Evolutionary conservation across 2,113 vertebrate species (phyloP).

Genomic region (Tricholaema leucomelas): DNA sequence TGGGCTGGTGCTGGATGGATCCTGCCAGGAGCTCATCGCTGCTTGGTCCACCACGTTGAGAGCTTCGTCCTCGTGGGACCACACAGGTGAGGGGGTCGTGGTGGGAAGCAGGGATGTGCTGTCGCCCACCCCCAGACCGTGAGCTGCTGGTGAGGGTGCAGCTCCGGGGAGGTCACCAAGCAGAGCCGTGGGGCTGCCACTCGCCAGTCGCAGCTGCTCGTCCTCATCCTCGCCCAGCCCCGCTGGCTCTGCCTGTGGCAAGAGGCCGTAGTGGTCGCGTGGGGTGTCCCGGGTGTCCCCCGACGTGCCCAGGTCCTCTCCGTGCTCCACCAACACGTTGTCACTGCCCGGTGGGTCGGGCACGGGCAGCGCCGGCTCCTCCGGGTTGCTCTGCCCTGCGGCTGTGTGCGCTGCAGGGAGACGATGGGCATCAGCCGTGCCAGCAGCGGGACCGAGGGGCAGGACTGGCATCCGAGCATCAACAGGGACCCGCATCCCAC

Average conservation of each 20-base stretch:
- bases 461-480: fast-evolving
- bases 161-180: neutral
- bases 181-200: fast-evolving
- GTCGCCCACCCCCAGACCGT: fast-evolving
- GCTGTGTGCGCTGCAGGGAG: neutral
- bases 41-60: neutral
- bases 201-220: neutral
- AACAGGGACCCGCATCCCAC: neutral
- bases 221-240: neutral
- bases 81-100: fast-evolving
- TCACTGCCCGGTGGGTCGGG: neutral
- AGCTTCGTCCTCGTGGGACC: neutral
- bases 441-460: fast-evolving
- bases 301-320: neutral
- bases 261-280: neutral
- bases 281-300: constrained; percentile 14
- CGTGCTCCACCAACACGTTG: constrained; percentile 36
- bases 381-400: neutral
- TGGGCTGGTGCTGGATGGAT: neutral
- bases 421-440: neutral
- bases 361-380: fast-evolving
- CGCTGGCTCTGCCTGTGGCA: fast-evolving
- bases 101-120: neutral
- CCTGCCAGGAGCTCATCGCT: neutral
- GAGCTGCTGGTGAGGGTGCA: fast-evolving